Base-by-base conservation (phyloP, 2,888 invertebrate genomes). In the Julus scandinavius region DNA sequence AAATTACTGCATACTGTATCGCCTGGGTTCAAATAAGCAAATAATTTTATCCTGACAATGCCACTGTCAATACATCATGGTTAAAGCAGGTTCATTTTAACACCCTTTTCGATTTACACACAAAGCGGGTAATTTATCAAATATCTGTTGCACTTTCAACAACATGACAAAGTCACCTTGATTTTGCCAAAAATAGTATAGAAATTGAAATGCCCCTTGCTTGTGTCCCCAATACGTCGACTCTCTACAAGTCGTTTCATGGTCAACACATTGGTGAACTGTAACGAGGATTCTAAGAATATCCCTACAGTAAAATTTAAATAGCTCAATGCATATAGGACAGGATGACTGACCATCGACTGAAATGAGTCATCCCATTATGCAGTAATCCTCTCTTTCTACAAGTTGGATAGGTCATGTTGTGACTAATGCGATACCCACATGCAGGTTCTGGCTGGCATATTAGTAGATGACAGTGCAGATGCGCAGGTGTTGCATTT, bases 291-390 rank as follows among this genome's bases (percentile, higher is more conserved):
- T 11, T 80, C 20, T 9, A 20, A 72, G 20, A 80, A 80, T 13
- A 15, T 80, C 63, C 63, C 63, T 72, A 20, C 29, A 29, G 20
- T 72, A 20, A 17, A 72, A 20, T 72, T 29, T 1, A 45, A 45
- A 45, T 20, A 20, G 63, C 38, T 38, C 20, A 29, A 72, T 72
- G 29, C 72, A 72, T 29, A 80, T 80, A 38, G 80, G 38, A 13
- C 80, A 80, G 38, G 29, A 72, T 20, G 20, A 20, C 29, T 20
- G 20, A 20, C 29, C 7, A 72, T 29, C 72, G 11, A 20, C 9
- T 20, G 11, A 80, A 80, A 80, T 80, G 80, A 80, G 80, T 80
- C 80, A 80, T 80, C 80, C 15, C 80, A 80, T 80, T 72, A 72
- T 29, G 72, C 72, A 9, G 11, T 29, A 29, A 7, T 54, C 54